Base-by-base conservation (phyloP, 1,140 invertebrate species). In the Mizuhopecten yessoensis region DNA sequence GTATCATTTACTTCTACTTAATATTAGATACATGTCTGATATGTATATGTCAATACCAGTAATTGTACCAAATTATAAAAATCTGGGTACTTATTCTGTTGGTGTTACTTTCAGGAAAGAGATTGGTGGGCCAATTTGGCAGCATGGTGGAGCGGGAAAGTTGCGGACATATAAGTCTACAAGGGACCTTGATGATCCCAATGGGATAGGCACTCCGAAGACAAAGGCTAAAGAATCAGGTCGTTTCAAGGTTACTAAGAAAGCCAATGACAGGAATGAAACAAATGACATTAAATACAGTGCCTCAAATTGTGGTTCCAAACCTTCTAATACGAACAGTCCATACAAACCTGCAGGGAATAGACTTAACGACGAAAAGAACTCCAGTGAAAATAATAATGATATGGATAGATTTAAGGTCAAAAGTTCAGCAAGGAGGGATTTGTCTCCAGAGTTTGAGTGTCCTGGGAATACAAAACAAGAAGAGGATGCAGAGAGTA, bases 171-270 rank as follows among this genome's bases (percentile, higher is more conserved):
- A 95, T 92, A 93, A 92, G 86, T 93, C 92, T 17, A 90, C 89
- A 36, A 91, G 90, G 36, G 94, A 99, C 93, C 97, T 95, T 34
- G 87, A 88, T 97, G 91, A 97, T 97, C n/a, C 34, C 0, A 34
- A 49, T 86, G 34, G 88, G 3, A 36, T 86, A 34, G 90, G 89
- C 0, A 91, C 88, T 42, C 57, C 57, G 2, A 75, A 75, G 23
- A 29, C 57, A 29, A 75, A 75, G n/a, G 9, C 57, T 29, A 75
- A 29, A 29, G 57, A 75, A 29, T 75, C 57, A 5, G 29, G n/a
- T 75, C 1, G 23, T 7, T 5, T n/a, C 1, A 75, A 75, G 57
- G 57, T n/a, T n/a, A 75, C 57, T 0, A 75, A 17, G 57, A 75
- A 9, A 2, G 57, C 29, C 57, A 75, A 5, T 29, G 57, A 75